These are phyloP conservation scores for Agrypnus murinus DNA, from an alignment of 2,888 invertebrate genomes.

Conservation along the genomic window DNA sequence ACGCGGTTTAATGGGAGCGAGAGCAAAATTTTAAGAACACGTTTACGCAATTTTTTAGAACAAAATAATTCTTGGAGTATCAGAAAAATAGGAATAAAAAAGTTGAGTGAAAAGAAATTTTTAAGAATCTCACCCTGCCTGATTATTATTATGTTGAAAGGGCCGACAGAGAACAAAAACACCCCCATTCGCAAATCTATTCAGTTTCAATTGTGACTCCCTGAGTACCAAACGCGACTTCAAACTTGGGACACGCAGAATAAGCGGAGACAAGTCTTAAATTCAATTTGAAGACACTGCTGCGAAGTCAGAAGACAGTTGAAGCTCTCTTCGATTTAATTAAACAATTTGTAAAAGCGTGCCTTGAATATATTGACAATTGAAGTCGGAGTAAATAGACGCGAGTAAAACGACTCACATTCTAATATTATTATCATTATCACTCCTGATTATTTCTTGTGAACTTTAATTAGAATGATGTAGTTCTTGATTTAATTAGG, in stretches of 20 bases:
- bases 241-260: slow-evolving; percentile 48
- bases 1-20: background rate
- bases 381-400: slow-evolving; percentile 62
- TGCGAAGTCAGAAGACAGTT: slow-evolving; percentile 58
- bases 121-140: background rate
- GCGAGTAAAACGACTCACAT: slow-evolving; percentile 47
- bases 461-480: too few relatives aligned
- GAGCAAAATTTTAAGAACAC: slow-evolving; percentile 8
- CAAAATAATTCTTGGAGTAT: too few relatives aligned
- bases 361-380: slow-evolving; percentile 69
- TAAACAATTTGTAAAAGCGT: slow-evolving; percentile 71
- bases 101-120: slow-evolving; percentile 5
- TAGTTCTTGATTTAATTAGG: too few relatives aligned
- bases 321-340: slow-evolving; percentile 66
- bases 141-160: slow-evolving; percentile 22
- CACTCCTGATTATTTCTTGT: too few relatives aligned
- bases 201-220: slow-evolving; percentile 34
- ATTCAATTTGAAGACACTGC: slow-evolving; percentile 64
- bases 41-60: slow-evolving; percentile 16
- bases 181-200: slow-evolving; percentile 28
- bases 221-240: slow-evolving; percentile 33
- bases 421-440: slow-evolving; percentile 1
- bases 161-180: slow-evolving; percentile 24
- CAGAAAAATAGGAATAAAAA: slow-evolving; percentile 21
- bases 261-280: slow-evolving; percentile 61